Conservation (phyloP, 2,797 vertebrate species). For the Gallinago solitaria region DNA sequence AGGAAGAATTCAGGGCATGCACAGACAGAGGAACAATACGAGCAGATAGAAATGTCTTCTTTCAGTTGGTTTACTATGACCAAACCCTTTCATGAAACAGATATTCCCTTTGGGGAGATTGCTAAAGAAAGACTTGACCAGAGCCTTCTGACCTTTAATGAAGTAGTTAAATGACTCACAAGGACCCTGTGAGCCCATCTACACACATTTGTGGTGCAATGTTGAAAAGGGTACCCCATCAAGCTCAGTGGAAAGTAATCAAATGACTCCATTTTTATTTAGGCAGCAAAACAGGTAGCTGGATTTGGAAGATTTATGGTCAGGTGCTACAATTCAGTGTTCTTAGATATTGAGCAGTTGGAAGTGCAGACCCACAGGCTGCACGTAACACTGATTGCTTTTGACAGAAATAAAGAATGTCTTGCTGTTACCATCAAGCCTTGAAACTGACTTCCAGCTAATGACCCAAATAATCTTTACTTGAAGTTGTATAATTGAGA, state of each 20-base stretch:
- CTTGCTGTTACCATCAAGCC: slow-evolving; percentile 41
- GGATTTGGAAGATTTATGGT: not conserved
- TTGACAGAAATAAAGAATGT: slow-evolving; percentile 44
- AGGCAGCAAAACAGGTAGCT: not conserved
- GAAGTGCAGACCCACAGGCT: not conserved
- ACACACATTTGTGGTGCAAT: not conserved
- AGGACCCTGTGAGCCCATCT: not conserved
- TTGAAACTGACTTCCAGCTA: slow-evolving; percentile 65
- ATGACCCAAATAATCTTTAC: slow-evolving; percentile 69
- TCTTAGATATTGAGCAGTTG: not conserved
- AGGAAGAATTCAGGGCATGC: not conserved
- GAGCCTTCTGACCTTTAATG: not conserved
- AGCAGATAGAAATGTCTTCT: not conserved
- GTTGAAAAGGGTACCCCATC: not conserved
- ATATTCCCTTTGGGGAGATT: not conserved
- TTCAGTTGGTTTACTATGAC: not conserved
- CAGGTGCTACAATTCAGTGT: not conserved
- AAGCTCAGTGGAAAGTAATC: not conserved
- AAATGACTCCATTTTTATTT: not conserved
- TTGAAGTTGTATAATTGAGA: slow-evolving; percentile 60
- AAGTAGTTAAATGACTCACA: not conserved
- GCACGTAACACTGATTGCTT: not conserved
- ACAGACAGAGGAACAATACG: not conserved
- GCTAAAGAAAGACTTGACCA: not conserved
- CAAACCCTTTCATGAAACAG: not conserved